Base-by-base conservation (phyloP, 1,140 invertebrate genomes). In the Danaus plexippus region DNA sequence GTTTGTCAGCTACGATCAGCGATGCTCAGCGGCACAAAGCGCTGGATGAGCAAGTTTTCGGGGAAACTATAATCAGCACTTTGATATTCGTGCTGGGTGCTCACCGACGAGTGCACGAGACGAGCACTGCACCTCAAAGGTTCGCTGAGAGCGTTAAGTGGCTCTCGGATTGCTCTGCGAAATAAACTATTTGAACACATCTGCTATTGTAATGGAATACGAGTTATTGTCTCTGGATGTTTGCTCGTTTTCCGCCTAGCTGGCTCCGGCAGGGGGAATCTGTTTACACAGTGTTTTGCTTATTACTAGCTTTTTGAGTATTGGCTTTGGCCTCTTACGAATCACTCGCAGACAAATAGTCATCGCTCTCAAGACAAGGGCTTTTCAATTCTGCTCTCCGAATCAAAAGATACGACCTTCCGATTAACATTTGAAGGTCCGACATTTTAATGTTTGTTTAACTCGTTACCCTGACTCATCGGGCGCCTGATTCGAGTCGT, bases 231-330 rank as follows among this genome's bases (percentile, higher is more conserved):
- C 48, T 61, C 49, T 56, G 13, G 43, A 3, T 61, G 59, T 61
- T 61, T 61, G 59, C 54, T 47, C 45, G 48, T 13, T 52, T 47
- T 11, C 48, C 48, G 49, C 43, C 49, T 32, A 32, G 22, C 22
- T 32, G 12, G 32, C 49, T 18, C 48, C 22, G 22, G 47, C 52
- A 22, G 50, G 62, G 63, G 60, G 52, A 47, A 45, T 50, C 48
- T 66, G 63, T 66, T 62, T 66, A 49, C 59, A 59, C 63, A 62
- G 55, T 52, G 54, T 59, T 66, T 51, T 53, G 63, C 63, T 66
- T 66, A 66, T 62, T 53, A 62, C 50, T 48, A 50, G 44, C 48
- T 52, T 66, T 66, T 66, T 57, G 40, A 64, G 58, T 60, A 62
- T 61, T 50, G 54, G 44, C 54, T 52, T 44, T 56, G 12, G 11